Conservation (phyloP, 2,113 vertebrate genomes). For the Ameiurus melas region DNA sequence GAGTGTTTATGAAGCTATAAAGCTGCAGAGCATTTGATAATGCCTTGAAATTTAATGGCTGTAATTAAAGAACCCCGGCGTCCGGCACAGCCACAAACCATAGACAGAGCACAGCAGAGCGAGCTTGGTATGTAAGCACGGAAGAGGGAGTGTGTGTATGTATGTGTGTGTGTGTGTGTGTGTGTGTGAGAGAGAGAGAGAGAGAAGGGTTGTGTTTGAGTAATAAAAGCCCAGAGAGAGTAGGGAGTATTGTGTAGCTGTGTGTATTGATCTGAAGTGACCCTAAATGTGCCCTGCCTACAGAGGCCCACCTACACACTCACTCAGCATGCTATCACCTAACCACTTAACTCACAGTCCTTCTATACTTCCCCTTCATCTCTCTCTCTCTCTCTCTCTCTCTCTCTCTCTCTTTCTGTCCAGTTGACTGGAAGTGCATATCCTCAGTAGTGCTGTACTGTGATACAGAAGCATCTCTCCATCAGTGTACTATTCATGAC, state of each 20-base stretch:
- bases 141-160: background rate
- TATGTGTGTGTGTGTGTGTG: no score
- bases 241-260: conserved; percentile 40
- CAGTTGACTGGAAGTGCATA: background rate
- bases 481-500: conserved; percentile 3
- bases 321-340: conserved; percentile 44
- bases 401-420: conserved; percentile 1
- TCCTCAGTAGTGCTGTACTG: background rate
- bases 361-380: background rate
- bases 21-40: conserved; percentile 53
- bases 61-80: conserved; percentile 49
- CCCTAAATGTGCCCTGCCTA: conserved; percentile 24
- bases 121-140: background rate
- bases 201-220: conserved; percentile 17
- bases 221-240: conserved; percentile 37
- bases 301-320: background rate
- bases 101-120: conserved; percentile 23
- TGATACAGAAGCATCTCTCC: background rate
- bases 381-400: conserved; percentile 11
- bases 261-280: conserved; percentile 44
- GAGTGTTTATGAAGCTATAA: conserved; percentile 61
- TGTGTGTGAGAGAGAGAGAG: background rate
- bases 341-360: conserved; percentile 42
- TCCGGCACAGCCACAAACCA: conserved; percentile 37
- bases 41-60: conserved; percentile 51